phyloP scores from a whole-genome alignment of 1,140 invertebrate species.

The Episyrphus balteatus region DNA sequence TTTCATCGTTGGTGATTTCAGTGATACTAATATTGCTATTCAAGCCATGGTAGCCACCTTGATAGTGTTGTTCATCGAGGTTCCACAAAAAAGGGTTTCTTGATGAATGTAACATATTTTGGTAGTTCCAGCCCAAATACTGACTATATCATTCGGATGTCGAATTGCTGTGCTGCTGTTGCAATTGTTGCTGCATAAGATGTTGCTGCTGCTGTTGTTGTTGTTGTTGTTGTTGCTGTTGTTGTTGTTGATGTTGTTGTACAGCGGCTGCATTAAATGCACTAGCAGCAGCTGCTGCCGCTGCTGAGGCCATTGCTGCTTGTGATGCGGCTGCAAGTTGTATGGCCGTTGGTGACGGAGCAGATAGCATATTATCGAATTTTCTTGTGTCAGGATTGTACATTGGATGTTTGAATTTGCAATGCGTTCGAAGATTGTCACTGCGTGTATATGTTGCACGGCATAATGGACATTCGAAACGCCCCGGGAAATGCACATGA shows the following conservation, averaged over 20 bases:
- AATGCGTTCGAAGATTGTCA: conserved; percentile 77
- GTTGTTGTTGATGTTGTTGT: conserved; percentile 22
- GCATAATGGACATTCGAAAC: conserved; percentile 77
- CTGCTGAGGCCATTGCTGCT: conserved; percentile 31
- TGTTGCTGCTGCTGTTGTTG: conserved; percentile 22
- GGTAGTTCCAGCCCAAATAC: conserved; percentile 28
- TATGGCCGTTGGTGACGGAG: conserved; percentile 41
- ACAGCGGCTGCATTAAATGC: conserved; percentile 31
- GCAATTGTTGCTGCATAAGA: conserved; percentile 30
- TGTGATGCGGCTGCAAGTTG: conserved; percentile 43
- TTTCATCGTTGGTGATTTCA: conserved; percentile 7
- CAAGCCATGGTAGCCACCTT: neutral
- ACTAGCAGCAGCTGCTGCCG: conserved; percentile 26
- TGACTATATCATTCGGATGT: conserved; percentile 36
- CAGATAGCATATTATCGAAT: conserved; percentile 54
- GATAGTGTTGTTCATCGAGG: conserved; percentile 13
- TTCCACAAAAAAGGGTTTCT: conserved; percentile 18
- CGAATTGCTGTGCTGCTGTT: conserved; percentile 28
- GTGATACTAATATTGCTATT: neutral
- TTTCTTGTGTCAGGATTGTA: conserved; percentile 69
- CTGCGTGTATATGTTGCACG: conserved; percentile 76
- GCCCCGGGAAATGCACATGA: conserved; percentile 79
- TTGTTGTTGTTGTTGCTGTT: conserved; percentile 29
- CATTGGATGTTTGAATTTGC: conserved; percentile 77
- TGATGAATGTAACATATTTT: conserved; percentile 8